These are phyloP conservation scores for Bombus ignitus DNA, from an alignment of 1,140 invertebrate species.

Conservation along the genomic window DNA sequence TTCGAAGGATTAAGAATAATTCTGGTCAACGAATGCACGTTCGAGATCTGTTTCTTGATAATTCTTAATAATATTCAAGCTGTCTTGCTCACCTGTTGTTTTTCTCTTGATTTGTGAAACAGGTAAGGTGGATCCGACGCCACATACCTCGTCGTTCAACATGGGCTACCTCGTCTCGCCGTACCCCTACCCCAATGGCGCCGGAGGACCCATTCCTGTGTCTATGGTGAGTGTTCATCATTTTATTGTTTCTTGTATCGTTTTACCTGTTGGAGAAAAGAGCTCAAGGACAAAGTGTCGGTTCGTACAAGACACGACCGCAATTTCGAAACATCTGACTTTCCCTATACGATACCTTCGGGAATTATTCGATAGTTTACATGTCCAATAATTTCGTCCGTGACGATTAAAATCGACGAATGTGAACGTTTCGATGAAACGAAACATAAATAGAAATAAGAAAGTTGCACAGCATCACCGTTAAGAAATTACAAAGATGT, in stretches of 20 bases:
- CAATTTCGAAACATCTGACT: not conserved
- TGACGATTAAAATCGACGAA: not conserved
- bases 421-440: not conserved
- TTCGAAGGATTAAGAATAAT: too few species aligned
- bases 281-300: not conserved
- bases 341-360: not conserved
- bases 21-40: too few species aligned
- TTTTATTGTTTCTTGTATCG: conserved; percentile 41
- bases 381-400: not conserved
- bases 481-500: too few species aligned
- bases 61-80: not conserved
- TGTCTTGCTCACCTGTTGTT: conserved; percentile 1
- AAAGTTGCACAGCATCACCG: too few species aligned
- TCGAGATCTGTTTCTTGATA: not conserved
- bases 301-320: not conserved
- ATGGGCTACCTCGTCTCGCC: conserved; percentile 95
- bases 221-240: conserved; percentile 90
- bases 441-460: not conserved
- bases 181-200: conserved; percentile 94
- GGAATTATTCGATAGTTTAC: not conserved
- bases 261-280: conserved; percentile 41
- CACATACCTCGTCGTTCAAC: conserved; percentile 92
- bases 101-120: conserved; percentile 65
- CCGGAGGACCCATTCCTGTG: conserved; percentile 90
- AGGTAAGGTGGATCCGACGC: conserved; percentile 94